These are phyloP conservation scores for Phylloscopus trochilus DNA, from an alignment of 2,113 vertebrate genomes.

Conservation along the genomic window DNA sequence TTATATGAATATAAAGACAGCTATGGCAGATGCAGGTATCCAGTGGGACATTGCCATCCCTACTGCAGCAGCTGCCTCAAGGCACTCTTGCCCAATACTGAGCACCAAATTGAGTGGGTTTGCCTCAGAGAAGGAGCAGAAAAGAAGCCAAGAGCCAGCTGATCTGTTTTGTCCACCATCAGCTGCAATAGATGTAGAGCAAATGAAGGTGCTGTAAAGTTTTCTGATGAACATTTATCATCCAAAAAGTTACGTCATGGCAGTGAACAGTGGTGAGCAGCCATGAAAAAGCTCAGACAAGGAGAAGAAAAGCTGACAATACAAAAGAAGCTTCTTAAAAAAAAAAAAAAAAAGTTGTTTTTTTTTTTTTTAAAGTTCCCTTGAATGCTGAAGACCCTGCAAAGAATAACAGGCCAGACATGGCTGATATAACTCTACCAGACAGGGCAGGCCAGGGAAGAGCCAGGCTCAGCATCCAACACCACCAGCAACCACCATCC, in stretches of 20 bases:
- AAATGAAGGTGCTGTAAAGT: neutral
- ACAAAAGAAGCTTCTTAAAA: neutral
- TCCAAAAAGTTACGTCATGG: neutral
- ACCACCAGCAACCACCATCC: neutral
- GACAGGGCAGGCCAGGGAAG: neutral
- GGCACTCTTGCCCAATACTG: neutral
- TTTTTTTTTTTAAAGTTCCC: neutral
- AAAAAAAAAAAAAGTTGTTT: neutral
- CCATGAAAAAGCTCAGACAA: neutral
- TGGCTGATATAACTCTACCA: neutral
- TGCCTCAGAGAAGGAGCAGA: neutral
- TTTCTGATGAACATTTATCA: neutral
- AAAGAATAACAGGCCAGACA: neutral
- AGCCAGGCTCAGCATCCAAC: neutral
- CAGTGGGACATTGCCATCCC: rapidly evolving
- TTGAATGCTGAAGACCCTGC: neutral
- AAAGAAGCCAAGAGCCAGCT: neutral
- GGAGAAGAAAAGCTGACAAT: neutral
- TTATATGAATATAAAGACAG: rapidly evolving
- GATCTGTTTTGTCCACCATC: no score
- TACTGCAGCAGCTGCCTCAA: neutral
- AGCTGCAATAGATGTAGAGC: no score
- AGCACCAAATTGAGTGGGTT: neutral
- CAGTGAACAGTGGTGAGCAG: rapidly evolving
- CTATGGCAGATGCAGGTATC: rapidly evolving